Conservation (phyloP, 2,888 invertebrate species). For the Dicyrtomina minuta region DNA sequence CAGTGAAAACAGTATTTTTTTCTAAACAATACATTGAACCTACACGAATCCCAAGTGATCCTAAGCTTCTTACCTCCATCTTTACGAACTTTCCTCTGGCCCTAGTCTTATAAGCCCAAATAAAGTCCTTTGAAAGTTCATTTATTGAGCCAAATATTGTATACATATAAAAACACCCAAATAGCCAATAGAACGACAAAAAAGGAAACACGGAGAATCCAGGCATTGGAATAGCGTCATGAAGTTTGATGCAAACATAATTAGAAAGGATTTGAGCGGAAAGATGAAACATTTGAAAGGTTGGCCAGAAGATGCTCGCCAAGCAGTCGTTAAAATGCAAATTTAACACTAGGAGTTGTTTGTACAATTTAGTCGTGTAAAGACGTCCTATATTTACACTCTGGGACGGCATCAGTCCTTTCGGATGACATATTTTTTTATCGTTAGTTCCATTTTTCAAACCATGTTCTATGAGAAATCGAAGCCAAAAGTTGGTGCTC, state of each 20-base stretch:
- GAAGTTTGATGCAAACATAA: background rate
- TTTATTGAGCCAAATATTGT: background rate
- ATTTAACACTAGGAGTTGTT: background rate
- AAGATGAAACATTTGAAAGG: background rate
- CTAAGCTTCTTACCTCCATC: background rate
- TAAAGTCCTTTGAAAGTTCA: background rate
- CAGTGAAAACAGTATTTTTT: background rate
- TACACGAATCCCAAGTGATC: background rate
- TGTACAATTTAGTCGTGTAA: background rate
- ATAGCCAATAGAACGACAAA: background rate
- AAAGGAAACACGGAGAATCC: background rate
- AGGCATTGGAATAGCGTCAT: background rate
- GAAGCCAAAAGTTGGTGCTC: background rate
- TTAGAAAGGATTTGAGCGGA: background rate
- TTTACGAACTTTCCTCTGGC: background rate
- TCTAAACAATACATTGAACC: background rate
- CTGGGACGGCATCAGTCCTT: too few species aligned
- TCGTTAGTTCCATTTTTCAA: background rate
- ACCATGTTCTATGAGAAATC: background rate
- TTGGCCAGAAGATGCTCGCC: background rate
- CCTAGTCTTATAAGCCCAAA: background rate
- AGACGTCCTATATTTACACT: too few species aligned
- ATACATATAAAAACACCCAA: background rate
- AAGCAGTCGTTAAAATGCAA: background rate
- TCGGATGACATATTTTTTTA: too few species aligned